Evolutionary conservation across 2,888 invertebrate genomes (phyloP).

Genomic region (Leptura quadrifasciata): DNA sequence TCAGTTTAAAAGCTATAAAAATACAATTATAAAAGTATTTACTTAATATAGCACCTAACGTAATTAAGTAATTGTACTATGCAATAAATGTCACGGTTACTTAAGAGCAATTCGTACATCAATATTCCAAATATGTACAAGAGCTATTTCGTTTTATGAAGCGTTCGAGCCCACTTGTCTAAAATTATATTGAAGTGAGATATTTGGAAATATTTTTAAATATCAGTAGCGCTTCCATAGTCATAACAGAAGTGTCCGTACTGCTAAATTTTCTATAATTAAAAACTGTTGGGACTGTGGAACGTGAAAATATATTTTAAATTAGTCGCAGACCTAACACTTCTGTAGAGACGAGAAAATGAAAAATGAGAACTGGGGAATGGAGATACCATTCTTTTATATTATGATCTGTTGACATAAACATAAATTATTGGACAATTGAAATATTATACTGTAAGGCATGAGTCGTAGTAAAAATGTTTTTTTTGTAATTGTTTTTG

Average conservation of each 20-base stretch:
- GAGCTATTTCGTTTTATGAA: neutral
- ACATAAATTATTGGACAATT: too few relatives aligned
- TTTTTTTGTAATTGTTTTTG: too few relatives aligned
- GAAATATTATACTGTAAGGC: too few relatives aligned
- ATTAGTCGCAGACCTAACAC: too few relatives aligned
- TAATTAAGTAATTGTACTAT: constrained; percentile 12
- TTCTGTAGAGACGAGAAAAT: too few relatives aligned
- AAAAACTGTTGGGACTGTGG: too few relatives aligned
- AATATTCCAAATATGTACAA: constrained; percentile 19
- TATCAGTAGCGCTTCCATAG: neutral
- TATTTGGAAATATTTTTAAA: neutral
- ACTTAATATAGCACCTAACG: constrained; percentile 10
- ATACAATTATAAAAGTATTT: constrained; percentile 23
- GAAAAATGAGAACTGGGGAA: too few relatives aligned
- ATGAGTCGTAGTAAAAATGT: too few relatives aligned
- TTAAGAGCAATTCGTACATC: neutral
- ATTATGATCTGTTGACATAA: too few relatives aligned
- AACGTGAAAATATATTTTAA: too few relatives aligned
- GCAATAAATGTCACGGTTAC: constrained; percentile 27
- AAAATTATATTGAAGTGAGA: neutral
- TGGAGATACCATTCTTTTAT: too few relatives aligned
- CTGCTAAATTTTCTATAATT: too few relatives aligned
- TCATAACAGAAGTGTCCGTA: neutral
- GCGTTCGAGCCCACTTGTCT: neutral
- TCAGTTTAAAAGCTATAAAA: constrained; percentile 24